Evolutionary conservation across 2,888 invertebrate species (phyloP), one percentile per base, ranked within the genome.

Genomic region (Hypsopygia costalis): DNA sequence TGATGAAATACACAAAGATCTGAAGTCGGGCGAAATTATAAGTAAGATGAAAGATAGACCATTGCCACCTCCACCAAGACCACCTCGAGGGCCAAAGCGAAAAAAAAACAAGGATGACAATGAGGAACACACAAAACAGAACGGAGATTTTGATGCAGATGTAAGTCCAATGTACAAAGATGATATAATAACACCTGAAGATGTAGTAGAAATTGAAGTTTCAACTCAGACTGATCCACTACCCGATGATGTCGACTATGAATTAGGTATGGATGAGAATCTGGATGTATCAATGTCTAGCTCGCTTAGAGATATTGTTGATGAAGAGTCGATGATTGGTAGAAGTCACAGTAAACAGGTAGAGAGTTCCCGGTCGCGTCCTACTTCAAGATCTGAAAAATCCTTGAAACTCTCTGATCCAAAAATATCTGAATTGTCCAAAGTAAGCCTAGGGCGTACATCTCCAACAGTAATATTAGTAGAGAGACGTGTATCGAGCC

Each of bases 151-250:
- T 35, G 43, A 50, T 6, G 47, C 55, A 11, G 65, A 66, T 32
- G 40, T 54, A n/a, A 51, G 55, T n/a, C 44, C 55, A 6, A 25
- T 25, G 25, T 25, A 8, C 25, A 25, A 59, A 38, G 66, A 71
- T 11, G 55, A 64, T 10, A 53, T 63, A 38, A 40, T 44, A 10
- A 70, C 65, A 42, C 38, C 62, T 30, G 81, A 86, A 34, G 72
- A 82, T 49, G 62, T 89, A 11, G 69, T 90, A 46, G 95, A 95
- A 75, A 92, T 92, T 12, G 94, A 94, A 63, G 93, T 94, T 3
- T 95, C 94, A 0, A 95, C 95, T 0, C 96, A 96, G 80, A 96
- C 96, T 0, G 96, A 96, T 76, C 95, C 95, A 0, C 71, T 96
- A 31, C 94, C 95, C 0, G 95, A 95, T 56, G 95, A 95, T 56